Evolutionary conservation across 2,888 invertebrate genomes (phyloP).

Genomic region (Hecatera dysodea): DNA sequence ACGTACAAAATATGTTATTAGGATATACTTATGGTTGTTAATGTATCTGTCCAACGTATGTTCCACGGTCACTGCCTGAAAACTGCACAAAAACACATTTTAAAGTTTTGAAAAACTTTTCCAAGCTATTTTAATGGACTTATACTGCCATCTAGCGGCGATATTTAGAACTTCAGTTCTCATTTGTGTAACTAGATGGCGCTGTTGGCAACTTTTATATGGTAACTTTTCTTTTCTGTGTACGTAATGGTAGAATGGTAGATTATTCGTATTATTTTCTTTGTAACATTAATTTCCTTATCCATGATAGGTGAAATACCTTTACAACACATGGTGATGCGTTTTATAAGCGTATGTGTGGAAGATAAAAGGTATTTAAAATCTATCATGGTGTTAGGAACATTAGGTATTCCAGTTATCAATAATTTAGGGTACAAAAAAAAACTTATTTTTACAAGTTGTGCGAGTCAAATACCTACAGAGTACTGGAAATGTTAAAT

Average conservation of each 20-base stretch:
- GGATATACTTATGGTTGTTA: conserved; percentile 21
- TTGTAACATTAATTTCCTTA: conserved; percentile 5
- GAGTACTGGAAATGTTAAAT: conserved; percentile 33
- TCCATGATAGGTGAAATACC: not conserved
- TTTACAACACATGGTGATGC: not conserved
- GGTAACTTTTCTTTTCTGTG: conserved; percentile 18
- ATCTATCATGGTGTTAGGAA: not conserved
- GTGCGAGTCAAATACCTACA: conserved; percentile 35
- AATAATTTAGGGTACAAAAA: conserved; percentile 37
- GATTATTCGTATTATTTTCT: conserved; percentile 10
- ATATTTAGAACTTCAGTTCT: not conserved
- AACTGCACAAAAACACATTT: conserved; percentile 14
- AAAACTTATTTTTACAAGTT: conserved; percentile 36
- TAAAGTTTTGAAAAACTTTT: conserved; percentile 19
- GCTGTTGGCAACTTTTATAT: conserved; percentile 1
- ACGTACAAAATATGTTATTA: conserved; percentile 63
- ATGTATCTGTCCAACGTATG: conserved; percentile 22
- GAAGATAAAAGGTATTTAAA: not conserved
- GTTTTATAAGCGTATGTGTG: not conserved
- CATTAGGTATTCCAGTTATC: conserved; percentile 4
- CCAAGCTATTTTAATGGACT: not conserved
- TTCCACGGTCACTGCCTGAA: conserved; percentile 26
- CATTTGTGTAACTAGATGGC: conserved; percentile 7
- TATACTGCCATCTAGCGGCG: conserved; percentile 22
- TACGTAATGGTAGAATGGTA: conserved; percentile 29